Base-by-base conservation (phyloP, 2,888 invertebrate genomes). In the Minunthozetes semirufus region DNA sequence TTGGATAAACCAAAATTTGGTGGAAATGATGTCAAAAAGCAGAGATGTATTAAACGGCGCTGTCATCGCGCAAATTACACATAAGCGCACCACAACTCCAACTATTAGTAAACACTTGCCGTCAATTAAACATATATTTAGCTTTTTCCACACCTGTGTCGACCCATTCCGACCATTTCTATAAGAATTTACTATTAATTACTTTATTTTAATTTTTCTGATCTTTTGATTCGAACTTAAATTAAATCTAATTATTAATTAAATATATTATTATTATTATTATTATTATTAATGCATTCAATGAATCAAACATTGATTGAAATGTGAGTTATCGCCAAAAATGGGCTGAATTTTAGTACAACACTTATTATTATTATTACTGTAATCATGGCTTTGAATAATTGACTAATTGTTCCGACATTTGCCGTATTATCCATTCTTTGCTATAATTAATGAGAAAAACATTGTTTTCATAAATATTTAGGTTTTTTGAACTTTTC, bases 1-100 rank as follows among this genome's bases (percentile, higher is more conserved):
- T 46, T 76, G 59, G 76, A 76, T 25, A 76, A 76, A 73, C 76
- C 76, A 8, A 76, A 76, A 56, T 73, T 73, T 33, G 76, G 76
- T 15, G 76, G 76, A 15, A 72, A 72, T 59, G 72, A 72, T 59
- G 53, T 72, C 8, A 72, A 72, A 22, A 66, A 76, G 63, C 76
- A 76, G 61, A 25, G 73, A 19, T 76, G 76, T 29, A 63, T 76
- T 33, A 73, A 74, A 56, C 22, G 76, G 19, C 70, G 76, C 13
- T 76, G 76, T 33, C 61, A 53, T 56, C 25, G 63, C 8, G 63
- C 63, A 1, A 63, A 63, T 25, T 63, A 33, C 38, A 33, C 63
- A 19, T 50, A 19, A 50, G 19, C 50, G 50, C 50, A 50, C 17
- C 50, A 2, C 4, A n/a, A 50, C 3, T 5, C 33, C 33, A 3